Conservation (phyloP, 2,888 invertebrate species). For the Pediacus dermestoides region DNA sequence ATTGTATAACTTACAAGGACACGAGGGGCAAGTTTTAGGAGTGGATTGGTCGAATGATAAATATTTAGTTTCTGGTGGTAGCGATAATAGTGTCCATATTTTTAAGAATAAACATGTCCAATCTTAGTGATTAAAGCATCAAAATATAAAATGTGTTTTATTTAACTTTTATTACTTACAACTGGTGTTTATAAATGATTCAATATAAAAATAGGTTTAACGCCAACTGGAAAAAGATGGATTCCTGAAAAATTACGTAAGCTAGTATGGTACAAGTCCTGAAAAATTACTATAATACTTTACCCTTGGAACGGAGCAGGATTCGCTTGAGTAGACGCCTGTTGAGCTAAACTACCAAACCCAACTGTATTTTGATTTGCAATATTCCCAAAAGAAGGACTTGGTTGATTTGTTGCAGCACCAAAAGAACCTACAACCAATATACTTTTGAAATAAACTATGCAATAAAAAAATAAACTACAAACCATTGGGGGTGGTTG, state of each 20-base stretch:
- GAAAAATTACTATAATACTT: slow-evolving; percentile 15
- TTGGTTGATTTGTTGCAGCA: slow-evolving; percentile 33
- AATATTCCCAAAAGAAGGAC: slow-evolving; percentile 57
- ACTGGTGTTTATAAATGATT: not conserved
- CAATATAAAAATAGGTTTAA: slow-evolving; percentile 23
- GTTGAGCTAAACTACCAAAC: slow-evolving; percentile 63
- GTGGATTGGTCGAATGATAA: slow-evolving; percentile 91
- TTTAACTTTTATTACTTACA: no score
- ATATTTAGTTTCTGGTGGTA: slow-evolving; percentile 85
- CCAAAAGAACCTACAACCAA: slow-evolving; percentile 49
- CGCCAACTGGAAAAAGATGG: slow-evolving; percentile 49
- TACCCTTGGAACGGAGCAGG: slow-evolving; percentile 45
- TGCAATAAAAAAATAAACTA: slow-evolving; percentile 8
- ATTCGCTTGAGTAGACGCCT: slow-evolving; percentile 46
- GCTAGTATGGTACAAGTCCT: not conserved
- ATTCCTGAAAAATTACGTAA: slow-evolving; percentile 35
- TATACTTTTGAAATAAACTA: not conserved
- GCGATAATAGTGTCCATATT: slow-evolving; percentile 89
- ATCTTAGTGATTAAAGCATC: slow-evolving; percentile 8
- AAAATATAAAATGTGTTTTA: no score
- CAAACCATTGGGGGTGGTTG: slow-evolving; percentile 20
- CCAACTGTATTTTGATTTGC: slow-evolving; percentile 62
- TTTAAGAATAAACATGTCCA: slow-evolving; percentile 59
- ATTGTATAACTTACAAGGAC: slow-evolving; percentile 87
- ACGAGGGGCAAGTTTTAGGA: slow-evolving; percentile 88